Evolutionary conservation across 1,140 invertebrate species (phyloP).

Genomic region (Ceratosolen fusciceps): DNA sequence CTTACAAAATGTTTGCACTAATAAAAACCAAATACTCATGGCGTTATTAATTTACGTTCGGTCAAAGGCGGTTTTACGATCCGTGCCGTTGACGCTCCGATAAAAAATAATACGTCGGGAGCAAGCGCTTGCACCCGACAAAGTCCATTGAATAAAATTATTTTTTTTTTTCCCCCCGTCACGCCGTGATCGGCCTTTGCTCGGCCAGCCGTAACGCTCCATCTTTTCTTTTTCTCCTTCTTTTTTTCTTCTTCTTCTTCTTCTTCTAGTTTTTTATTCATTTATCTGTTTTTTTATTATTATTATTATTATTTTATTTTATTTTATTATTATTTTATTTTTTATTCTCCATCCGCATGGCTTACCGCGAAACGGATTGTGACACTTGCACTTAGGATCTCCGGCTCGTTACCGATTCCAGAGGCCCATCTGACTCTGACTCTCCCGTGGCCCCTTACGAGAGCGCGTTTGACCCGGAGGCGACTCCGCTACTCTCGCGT

Average conservation of each 20-base stretch:
- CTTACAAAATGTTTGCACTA: slow-evolving; percentile 18
- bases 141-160: background rate
- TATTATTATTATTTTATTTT: too few relatives aligned
- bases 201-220: background rate
- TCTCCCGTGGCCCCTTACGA: too few relatives aligned
- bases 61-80: slow-evolving; percentile 33
- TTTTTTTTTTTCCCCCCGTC: background rate
- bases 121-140: background rate
- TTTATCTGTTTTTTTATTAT: too few relatives aligned
- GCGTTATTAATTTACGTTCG: slow-evolving; percentile 35
- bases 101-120: background rate
- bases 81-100: background rate
- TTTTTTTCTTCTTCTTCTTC: too few relatives aligned
- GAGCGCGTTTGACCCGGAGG: too few relatives aligned
- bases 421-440: too few relatives aligned
- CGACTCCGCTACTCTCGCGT: too few relatives aligned
- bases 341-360: background rate
- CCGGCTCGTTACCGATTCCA: background rate
- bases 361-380: background rate
- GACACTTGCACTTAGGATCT: background rate
- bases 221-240: too few relatives aligned
- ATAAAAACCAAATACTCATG: slow-evolving; percentile 13
- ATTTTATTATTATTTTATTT: too few relatives aligned
- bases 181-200: background rate
- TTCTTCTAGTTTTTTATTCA: too few relatives aligned